A percentile compares a stretch with the other conserved stretches of the same genome.
Evolutionary conservation across 2,888 invertebrate species (phyloP).

Genomic region (Drosophila fungiperda): DNA sequence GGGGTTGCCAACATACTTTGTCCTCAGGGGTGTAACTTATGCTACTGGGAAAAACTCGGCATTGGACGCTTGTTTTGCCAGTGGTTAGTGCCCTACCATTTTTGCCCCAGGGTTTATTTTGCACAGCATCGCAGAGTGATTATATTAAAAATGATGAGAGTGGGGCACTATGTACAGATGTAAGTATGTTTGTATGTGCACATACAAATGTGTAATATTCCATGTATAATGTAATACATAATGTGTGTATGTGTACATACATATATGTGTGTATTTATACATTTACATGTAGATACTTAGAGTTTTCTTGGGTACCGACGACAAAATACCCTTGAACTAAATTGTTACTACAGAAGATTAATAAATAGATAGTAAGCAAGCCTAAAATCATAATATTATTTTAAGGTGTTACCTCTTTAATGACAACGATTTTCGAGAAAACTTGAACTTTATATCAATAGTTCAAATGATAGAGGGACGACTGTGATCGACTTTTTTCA

Average conservation of each 20-base stretch:
- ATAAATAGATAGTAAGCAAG: background rate
- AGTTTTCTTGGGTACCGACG: background rate
- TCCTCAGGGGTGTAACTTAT: constrained; percentile 83
- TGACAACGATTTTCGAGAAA: background rate
- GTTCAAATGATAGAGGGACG: background rate
- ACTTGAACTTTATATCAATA: background rate
- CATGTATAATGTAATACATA: background rate
- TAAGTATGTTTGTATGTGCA: constrained; percentile 3
- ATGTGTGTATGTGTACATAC: background rate
- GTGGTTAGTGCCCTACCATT: constrained; percentile 67
- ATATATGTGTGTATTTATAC: constrained; percentile 19
- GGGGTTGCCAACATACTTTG: constrained; percentile 70
- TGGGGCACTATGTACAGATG: constrained; percentile 12
- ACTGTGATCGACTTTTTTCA: background rate
- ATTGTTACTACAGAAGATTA: background rate
- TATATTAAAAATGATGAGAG: constrained; percentile 45
- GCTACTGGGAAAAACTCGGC: constrained; percentile 84
- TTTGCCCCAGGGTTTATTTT: constrained; percentile 63
- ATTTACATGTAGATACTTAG: background rate
- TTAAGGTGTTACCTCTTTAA: background rate
- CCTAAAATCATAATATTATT: background rate
- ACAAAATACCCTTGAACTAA: background rate
- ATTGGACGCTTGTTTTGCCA: constrained; percentile 74
- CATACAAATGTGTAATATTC: constrained; percentile 1
- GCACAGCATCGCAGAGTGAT: constrained; percentile 55